Evolutionary conservation across 2,113 vertebrate species (phyloP).

Genomic region (Percopsis transmontana): DNA sequence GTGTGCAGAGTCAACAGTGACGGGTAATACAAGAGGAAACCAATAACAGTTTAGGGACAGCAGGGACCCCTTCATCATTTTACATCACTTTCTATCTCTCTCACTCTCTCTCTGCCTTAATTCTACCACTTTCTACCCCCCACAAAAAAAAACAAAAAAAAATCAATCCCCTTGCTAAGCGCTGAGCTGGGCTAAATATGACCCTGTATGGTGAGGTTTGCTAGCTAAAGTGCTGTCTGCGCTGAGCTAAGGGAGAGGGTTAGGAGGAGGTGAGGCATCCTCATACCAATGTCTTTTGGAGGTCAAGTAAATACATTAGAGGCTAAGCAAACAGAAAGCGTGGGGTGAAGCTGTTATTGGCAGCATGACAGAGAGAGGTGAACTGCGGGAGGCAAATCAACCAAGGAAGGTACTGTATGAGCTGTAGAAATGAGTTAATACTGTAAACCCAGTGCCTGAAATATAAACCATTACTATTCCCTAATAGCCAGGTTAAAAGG

Average conservation of each 20-base stretch:
- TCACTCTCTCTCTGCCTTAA: constrained; percentile 11
- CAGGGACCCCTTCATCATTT: constrained; percentile 5
- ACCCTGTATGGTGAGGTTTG: constrained; percentile 46
- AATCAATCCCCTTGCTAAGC: constrained; percentile 34
- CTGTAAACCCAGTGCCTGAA: not conserved
- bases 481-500: too few species aligned
- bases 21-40: constrained; percentile 53
- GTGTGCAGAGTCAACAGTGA: constrained; percentile 42
- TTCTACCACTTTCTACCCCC: constrained; percentile 24
- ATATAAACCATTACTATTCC: not conserved
- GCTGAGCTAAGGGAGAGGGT: constrained; percentile 11
- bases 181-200: constrained; percentile 69
- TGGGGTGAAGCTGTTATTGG: constrained; percentile 49
- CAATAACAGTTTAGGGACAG: constrained; percentile 48
- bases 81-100: not conserved
- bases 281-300: constrained; percentile 45
- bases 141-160: not conserved
- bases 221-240: constrained; percentile 61
- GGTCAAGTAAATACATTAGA: constrained; percentile 66
- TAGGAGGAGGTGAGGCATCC: constrained; percentile 38
- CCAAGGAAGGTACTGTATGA: constrained; percentile 46
- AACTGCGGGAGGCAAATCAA: constrained; percentile 46
- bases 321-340: constrained; percentile 43
- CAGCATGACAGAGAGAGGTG: not conserved
- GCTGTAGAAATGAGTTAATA: constrained; percentile 12